Evolutionary conservation across 2,797 vertebrate genomes (phyloP).

Genomic region (Kryptopterus vitreolus): DNA sequence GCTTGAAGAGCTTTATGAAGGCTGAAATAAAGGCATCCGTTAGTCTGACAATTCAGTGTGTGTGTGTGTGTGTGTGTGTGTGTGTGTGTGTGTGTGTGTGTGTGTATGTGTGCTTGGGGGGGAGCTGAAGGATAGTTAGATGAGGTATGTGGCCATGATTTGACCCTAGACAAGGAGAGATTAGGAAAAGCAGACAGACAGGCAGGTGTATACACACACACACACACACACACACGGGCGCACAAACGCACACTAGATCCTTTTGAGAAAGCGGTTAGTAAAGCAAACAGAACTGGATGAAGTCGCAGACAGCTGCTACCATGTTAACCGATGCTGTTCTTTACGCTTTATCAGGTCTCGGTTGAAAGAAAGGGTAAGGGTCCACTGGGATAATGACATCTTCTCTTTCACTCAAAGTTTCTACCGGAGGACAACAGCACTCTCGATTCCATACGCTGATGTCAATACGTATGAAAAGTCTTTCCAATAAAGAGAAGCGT

Average conservation of each 20-base stretch:
- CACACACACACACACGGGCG: constrained; percentile 24
- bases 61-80: constrained; percentile 13
- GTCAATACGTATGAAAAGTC: background rate
- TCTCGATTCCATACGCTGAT: background rate
- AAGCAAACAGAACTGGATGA: constrained; percentile 31
- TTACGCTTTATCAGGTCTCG: background rate
- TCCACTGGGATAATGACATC: background rate
- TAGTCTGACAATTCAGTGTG: constrained; percentile 22
- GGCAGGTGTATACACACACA: constrained; percentile 40
- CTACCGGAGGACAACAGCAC: background rate
- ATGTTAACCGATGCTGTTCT: background rate
- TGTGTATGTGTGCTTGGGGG: background rate
- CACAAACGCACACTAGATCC: constrained; percentile 9
- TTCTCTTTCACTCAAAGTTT: background rate
- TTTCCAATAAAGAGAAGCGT: background rate
- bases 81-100: constrained; percentile 14
- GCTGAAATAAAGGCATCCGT: constrained; percentile 26
- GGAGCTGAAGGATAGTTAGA: constrained; percentile 35
- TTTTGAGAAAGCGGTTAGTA: constrained; percentile 2
- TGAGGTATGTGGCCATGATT: constrained; percentile 62
- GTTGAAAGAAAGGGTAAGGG: background rate
- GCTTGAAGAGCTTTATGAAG: constrained; percentile 26
- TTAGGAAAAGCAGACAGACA: constrained; percentile 41
- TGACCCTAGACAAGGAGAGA: constrained; percentile 59
- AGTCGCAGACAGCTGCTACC: background rate